phyloP scores from a whole-genome alignment of 2,888 invertebrate species.

The Heliconius aoede region DNA sequence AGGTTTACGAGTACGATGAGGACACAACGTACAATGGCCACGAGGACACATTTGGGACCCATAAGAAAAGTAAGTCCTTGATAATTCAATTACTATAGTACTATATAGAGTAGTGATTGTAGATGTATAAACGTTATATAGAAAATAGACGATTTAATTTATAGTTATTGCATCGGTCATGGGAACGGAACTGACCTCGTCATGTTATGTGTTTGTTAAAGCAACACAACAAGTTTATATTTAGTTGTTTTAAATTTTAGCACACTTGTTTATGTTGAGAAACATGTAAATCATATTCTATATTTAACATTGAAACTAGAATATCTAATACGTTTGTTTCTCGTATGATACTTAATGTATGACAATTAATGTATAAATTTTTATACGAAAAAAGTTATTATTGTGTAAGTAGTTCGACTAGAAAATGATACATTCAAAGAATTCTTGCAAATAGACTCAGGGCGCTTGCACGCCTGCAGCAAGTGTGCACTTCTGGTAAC shows the following conservation, averaged over 20 bases:
- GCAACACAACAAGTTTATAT: conserved; percentile 2
- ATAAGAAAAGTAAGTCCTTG: conserved; percentile 69
- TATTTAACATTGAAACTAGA: background rate
- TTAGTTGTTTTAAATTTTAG: conserved; percentile 4
- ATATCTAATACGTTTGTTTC: background rate
- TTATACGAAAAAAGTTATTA: conserved; percentile 1
- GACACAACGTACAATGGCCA: conserved; percentile 73
- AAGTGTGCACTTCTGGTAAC: conserved; percentile 35
- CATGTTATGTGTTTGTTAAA: conserved; percentile 11
- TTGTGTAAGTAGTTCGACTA: conserved; percentile 18
- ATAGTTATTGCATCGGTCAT: conserved; percentile 22
- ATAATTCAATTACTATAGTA: conserved; percentile 31
- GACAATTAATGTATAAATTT: background rate
- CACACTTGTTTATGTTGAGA: background rate
- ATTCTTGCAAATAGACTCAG: conserved; percentile 42
- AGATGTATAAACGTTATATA: conserved; percentile 10
- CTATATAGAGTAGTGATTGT: conserved; percentile 28
- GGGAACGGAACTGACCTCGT: conserved; percentile 25
- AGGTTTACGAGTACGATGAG: conserved; percentile 80
- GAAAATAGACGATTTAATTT: conserved; percentile 18
- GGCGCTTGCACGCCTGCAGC: conserved; percentile 39
- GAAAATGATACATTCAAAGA: conserved; percentile 31
- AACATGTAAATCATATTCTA: background rate
- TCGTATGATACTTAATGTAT: background rate
- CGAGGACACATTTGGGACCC: conserved; percentile 74